Conservation (phyloP, 2,888 invertebrate species). For the Caenorhabditis sp. region DNA sequence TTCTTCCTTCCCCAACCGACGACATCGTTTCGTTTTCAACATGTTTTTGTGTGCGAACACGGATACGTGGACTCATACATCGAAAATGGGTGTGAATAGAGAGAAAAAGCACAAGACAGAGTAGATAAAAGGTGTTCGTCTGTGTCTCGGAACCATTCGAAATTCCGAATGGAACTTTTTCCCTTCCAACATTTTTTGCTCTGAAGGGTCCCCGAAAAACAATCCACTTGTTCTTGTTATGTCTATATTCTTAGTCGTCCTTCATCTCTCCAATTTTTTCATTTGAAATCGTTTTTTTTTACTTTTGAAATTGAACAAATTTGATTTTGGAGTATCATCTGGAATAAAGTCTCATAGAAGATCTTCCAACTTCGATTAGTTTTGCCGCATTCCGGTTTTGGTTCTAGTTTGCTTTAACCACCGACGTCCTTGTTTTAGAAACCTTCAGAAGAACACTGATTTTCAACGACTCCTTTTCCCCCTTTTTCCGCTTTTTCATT, state of each 20-base stretch:
- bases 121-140: slow-evolving; percentile 20
- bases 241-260: slow-evolving; percentile 2
- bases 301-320: neutral
- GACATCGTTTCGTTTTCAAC: slow-evolving; percentile 35
- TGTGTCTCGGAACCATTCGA: slow-evolving; percentile 32
- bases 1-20: slow-evolving; percentile 28
- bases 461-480: neutral
- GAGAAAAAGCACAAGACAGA: slow-evolving; percentile 3
- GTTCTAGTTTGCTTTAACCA: slow-evolving; percentile 10
- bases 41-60: slow-evolving; percentile 31
- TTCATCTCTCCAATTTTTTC: slow-evolving; percentile 19
- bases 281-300: neutral
- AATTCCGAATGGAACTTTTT: slow-evolving; percentile 18
- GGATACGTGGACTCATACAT: slow-evolving; percentile 22
- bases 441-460: neutral
- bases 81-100: slow-evolving; percentile 13
- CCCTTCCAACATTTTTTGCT: neutral
- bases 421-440: slow-evolving; percentile 17
- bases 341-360: slow-evolving; percentile 42
- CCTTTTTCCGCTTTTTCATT: neutral
- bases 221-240: slow-evolving; percentile 46
- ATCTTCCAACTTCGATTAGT: too few relatives aligned
- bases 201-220: slow-evolving; percentile 48
- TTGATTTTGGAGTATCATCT: slow-evolving; percentile 12
- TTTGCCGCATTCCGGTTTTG: slow-evolving; percentile 4